Evolutionary conservation across 2,113 vertebrate species (phyloP).

Genomic region (Otolemur garnettii): DNA sequence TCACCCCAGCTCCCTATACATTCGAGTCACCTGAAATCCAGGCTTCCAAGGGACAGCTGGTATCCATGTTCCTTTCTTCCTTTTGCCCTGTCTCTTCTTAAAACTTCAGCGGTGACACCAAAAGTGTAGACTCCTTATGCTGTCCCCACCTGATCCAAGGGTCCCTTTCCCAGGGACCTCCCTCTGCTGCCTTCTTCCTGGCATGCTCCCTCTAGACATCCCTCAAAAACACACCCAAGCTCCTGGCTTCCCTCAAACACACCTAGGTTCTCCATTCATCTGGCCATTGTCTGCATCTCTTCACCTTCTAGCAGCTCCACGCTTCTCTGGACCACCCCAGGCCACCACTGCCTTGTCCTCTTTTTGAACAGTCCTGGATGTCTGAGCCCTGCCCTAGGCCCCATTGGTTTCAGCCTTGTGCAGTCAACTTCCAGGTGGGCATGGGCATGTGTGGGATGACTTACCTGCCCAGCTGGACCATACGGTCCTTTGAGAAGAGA

Average conservation of each 20-base stretch:
- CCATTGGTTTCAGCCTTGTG: not conserved
- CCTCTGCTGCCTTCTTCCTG: accelerated
- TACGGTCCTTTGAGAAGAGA: not conserved
- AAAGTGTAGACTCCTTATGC: not conserved
- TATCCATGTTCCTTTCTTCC: accelerated
- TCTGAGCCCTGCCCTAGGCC: not conserved
- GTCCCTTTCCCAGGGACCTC: not conserved
- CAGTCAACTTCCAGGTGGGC: accelerated
- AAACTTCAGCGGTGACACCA: not conserved
- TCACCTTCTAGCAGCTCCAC: not conserved
- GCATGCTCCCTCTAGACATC: too few species aligned
- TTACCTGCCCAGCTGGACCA: not conserved
- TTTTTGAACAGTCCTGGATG: not conserved
- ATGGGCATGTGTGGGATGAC: accelerated
- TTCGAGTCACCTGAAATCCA: not conserved
- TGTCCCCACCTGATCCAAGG: too few species aligned
- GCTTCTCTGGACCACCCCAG: not conserved
- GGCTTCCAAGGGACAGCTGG: not conserved
- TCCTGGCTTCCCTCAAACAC: too few species aligned
- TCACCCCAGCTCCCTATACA: accelerated
- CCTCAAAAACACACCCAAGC: not conserved
- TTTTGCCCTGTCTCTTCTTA: not conserved
- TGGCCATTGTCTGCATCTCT: not conserved
- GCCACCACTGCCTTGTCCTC: not conserved
- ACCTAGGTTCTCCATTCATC: not conserved